These are phyloP conservation scores for Andrena camellia DNA, from an alignment of 2,888 invertebrate genomes.

Conservation along the genomic window DNA sequence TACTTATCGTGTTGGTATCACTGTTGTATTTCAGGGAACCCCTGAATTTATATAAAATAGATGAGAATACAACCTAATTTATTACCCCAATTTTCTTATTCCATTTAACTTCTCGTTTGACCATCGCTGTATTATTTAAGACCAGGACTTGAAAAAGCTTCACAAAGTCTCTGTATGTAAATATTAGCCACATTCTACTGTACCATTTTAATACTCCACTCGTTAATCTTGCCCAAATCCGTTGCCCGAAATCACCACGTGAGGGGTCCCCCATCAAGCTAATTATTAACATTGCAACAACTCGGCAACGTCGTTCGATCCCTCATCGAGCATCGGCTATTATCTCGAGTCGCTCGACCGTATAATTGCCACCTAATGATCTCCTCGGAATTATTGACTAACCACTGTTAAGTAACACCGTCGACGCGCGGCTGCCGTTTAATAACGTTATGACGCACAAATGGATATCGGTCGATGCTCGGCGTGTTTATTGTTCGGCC, in stretches of 20 bases:
- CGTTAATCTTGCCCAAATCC: slow-evolving; percentile 17
- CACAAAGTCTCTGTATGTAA: too few relatives aligned
- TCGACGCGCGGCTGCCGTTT: slow-evolving; percentile 39
- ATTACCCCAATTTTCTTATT: too few relatives aligned
- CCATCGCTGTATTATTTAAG: too few relatives aligned
- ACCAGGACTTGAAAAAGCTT: too few relatives aligned
- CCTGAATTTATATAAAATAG: too few relatives aligned
- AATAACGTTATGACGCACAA: slow-evolving; percentile 65
- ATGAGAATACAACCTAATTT: too few relatives aligned
- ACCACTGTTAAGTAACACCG: slow-evolving; percentile 64
- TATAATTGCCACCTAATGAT: slow-evolving; percentile 69
- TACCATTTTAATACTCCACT: neutral
- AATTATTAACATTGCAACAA: slow-evolving; percentile 51
- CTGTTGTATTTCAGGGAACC: too few relatives aligned
- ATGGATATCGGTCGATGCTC: slow-evolving; percentile 52
- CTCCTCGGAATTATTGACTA: slow-evolving; percentile 71
- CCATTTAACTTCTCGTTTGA: too few relatives aligned
- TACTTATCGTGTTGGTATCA: too few relatives aligned
- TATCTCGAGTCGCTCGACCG: slow-evolving; percentile 41
- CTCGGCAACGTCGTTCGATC: slow-evolving; percentile 5
- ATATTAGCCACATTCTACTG: neutral
- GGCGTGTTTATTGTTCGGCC: slow-evolving; percentile 65
- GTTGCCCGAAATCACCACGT: neutral
- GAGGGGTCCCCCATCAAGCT: neutral
- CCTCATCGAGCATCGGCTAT: slow-evolving; percentile 38